phyloP scores from a whole-genome alignment of 1,140 invertebrate species.

The Argopecten irradians region DNA sequence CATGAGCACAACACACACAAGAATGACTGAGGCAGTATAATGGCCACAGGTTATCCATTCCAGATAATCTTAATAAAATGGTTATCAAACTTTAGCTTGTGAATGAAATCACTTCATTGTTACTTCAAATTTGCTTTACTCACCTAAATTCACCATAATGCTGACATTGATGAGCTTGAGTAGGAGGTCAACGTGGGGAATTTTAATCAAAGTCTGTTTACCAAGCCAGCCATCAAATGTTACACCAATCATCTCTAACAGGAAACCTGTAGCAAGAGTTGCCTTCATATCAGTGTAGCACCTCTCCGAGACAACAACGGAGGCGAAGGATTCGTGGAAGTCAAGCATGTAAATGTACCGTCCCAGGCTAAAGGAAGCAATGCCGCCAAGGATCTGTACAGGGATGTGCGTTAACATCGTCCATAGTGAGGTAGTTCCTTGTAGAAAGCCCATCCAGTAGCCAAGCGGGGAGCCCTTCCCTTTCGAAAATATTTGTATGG shows the following conservation, averaged over 20 bases:
- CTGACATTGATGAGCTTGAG: slow-evolving; percentile 45
- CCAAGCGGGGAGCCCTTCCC: slow-evolving; percentile 46
- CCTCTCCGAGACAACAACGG: background rate
- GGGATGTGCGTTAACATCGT: slow-evolving; percentile 34
- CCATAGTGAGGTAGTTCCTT: slow-evolving; percentile 32
- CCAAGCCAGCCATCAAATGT: slow-evolving; percentile 47
- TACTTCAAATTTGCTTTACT: slow-evolving; percentile 33
- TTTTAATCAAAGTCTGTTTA: slow-evolving; percentile 34
- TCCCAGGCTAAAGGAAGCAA: slow-evolving; percentile 51
- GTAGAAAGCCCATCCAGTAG: slow-evolving; percentile 44
- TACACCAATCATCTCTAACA: slow-evolving; percentile 50
- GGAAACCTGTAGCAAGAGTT: slow-evolving; percentile 45
- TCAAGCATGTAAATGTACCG: slow-evolving; percentile 49
- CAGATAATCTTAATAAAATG: too few relatives aligned
- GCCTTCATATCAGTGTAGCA: slow-evolving; percentile 55
- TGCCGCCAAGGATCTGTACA: slow-evolving; percentile 49
- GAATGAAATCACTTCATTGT: too few relatives aligned
- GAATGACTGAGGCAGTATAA: too few relatives aligned
- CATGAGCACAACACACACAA: too few relatives aligned
- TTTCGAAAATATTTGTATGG: slow-evolving; percentile 35
- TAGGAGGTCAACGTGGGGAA: slow-evolving; percentile 32
- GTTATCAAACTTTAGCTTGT: too few relatives aligned
- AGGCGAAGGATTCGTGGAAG: slow-evolving; percentile 39
- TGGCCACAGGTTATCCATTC: too few relatives aligned
- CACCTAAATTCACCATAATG: slow-evolving; percentile 54